A percentile compares a stretch with the other conserved stretches of the same genome.
phyloP scores from a whole-genome alignment of 2,113 vertebrate genomes.

The Lipotes vexillifer region DNA sequence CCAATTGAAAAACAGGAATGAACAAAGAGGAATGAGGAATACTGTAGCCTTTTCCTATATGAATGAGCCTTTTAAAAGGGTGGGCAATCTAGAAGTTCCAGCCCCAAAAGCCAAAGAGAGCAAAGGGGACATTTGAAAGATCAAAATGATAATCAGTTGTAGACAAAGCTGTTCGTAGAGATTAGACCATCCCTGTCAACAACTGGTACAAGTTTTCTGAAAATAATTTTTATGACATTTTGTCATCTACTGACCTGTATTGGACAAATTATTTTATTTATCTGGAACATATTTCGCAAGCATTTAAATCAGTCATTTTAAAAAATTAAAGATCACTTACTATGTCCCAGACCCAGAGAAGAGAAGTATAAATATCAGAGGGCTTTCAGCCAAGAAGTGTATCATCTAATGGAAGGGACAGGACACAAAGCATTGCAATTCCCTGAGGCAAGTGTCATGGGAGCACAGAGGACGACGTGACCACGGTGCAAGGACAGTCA shows the following conservation, averaged over 20 bases:
- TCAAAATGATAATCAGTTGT: background rate
- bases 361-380: background rate
- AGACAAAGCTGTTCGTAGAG: background rate
- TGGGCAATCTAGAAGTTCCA: background rate
- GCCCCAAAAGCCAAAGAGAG: background rate
- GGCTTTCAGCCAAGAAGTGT: background rate
- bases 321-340: background rate
- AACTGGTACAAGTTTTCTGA: background rate
- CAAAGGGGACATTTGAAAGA: background rate
- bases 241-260: background rate
- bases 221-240: background rate
- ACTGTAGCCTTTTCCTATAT: background rate
- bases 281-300: background rate
- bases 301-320: background rate
- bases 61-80: background rate
- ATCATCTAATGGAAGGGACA: background rate
- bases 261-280: background rate
- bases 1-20: background rate
- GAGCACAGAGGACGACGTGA: background rate
- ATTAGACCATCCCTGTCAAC: background rate
- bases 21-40: background rate
- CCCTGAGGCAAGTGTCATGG: accelerated
- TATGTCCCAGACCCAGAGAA: background rate
- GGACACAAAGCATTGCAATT: background rate
- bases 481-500: accelerated